These are phyloP conservation scores for Ostrea denselamellosa DNA, from an alignment of 1,140 invertebrate species.

Conservation along the genomic window DNA sequence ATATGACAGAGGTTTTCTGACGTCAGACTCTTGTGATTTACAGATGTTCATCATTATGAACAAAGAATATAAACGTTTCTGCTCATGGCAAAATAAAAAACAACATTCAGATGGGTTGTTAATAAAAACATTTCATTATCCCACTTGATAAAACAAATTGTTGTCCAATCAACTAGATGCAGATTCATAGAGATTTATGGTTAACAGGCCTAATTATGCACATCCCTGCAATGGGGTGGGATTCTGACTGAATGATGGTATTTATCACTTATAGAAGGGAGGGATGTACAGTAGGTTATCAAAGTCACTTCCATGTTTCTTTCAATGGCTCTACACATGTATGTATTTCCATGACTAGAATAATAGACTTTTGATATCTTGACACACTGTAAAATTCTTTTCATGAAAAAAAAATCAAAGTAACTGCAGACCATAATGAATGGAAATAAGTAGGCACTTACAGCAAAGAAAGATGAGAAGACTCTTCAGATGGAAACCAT, in stretches of 20 bases:
- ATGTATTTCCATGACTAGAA: background rate
- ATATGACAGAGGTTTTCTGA: conserved; percentile 27
- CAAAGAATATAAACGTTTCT: conserved; percentile 9
- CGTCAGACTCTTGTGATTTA: conserved; percentile 18
- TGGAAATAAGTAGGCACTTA: background rate
- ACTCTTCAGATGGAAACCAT: background rate
- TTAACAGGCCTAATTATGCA: background rate
- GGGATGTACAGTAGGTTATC: background rate
- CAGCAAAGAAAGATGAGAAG: background rate
- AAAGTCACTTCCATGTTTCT: background rate
- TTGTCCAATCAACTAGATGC: background rate
- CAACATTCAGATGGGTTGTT: conserved; percentile 34
- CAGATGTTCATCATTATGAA: conserved; percentile 31
- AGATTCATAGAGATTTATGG: background rate
- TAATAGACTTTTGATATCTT: background rate
- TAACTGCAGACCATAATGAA: background rate
- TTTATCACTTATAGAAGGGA: background rate
- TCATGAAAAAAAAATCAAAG: background rate
- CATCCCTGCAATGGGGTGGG: background rate
- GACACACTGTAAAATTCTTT: background rate
- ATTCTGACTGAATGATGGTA: background rate
- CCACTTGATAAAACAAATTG: conserved; percentile 36
- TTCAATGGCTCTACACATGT: background rate
- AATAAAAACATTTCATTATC: conserved; percentile 37
- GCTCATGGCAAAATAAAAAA: background rate